Evolutionary conservation across 2,113 vertebrate genomes (phyloP).

Genomic region (Cephalopterus ornatus): DNA sequence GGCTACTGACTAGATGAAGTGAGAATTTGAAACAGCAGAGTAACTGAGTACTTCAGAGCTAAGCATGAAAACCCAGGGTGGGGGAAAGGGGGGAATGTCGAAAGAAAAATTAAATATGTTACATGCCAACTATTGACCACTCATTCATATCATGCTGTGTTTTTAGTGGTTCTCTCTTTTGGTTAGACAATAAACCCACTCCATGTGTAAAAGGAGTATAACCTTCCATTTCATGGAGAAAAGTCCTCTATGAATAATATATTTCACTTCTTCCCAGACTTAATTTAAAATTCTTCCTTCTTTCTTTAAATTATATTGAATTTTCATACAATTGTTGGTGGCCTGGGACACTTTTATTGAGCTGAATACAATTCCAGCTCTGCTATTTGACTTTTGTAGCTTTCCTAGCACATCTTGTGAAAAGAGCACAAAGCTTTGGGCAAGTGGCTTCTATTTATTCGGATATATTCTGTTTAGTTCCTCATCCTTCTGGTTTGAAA

Average conservation of each 20-base stretch:
- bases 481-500: neutral
- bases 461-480: neutral
- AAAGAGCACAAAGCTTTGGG: neutral
- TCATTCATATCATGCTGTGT: neutral
- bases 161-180: neutral
- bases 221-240: neutral
- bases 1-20: slow-evolving; percentile 22
- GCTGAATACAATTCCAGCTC: neutral
- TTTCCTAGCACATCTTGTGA: neutral
- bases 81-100: neutral
- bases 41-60: neutral
- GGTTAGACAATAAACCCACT: neutral
- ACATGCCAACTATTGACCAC: neutral
- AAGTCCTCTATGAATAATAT: neutral
- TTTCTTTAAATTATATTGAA: neutral
- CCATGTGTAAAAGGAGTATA: neutral
- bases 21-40: slow-evolving; percentile 44
- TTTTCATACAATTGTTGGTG: neutral
- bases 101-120: neutral
- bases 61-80: neutral
- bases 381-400: neutral
- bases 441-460: neutral
- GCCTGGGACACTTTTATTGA: neutral
- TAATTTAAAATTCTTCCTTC: neutral
- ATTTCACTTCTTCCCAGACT: neutral